Percentiles rank a stretch among this genome's conserved stretches.
phyloP scores from a whole-genome alignment of 1,140 invertebrate species.

The Samia ricini region DNA sequence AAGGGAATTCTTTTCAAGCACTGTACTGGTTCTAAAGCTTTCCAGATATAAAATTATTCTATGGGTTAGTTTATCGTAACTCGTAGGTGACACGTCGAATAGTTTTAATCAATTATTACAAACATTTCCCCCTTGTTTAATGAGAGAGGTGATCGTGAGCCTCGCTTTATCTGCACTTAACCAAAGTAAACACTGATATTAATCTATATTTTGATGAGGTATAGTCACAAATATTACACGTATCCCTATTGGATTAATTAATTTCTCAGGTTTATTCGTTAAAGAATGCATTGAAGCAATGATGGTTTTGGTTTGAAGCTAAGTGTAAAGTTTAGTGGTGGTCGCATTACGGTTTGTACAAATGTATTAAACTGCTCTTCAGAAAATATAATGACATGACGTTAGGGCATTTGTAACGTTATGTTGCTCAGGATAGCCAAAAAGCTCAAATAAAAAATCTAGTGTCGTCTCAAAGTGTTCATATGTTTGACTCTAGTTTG shows the following conservation, averaged over 20 bases:
- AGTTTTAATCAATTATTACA: slow-evolving; percentile 45
- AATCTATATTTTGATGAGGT: slow-evolving; percentile 8
- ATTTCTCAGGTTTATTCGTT: neutral
- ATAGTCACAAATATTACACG: neutral
- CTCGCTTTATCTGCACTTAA: slow-evolving; percentile 31
- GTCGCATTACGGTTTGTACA: too few species aligned
- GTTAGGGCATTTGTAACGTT: too few species aligned
- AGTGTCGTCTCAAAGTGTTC: too few species aligned
- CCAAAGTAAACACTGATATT: slow-evolving; percentile 14
- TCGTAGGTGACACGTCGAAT: slow-evolving; percentile 29
- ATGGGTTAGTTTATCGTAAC: slow-evolving; percentile 11
- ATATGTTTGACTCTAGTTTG: too few species aligned
- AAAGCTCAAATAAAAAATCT: too few species aligned
- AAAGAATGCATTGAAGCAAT: too few species aligned
- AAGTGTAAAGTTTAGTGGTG: too few species aligned
- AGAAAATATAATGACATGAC: too few species aligned
- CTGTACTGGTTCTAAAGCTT: neutral
- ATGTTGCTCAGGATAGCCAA: too few species aligned
- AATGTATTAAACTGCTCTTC: too few species aligned
- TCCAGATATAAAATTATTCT: neutral
- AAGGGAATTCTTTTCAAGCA: neutral
- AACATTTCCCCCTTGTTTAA: slow-evolving; percentile 36
- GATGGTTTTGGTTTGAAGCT: too few species aligned
- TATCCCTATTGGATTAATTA: neutral
- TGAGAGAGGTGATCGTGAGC: slow-evolving; percentile 27